phyloP scores from a whole-genome alignment of 2,797 vertebrate genomes.

The Crax fasciolata region DNA sequence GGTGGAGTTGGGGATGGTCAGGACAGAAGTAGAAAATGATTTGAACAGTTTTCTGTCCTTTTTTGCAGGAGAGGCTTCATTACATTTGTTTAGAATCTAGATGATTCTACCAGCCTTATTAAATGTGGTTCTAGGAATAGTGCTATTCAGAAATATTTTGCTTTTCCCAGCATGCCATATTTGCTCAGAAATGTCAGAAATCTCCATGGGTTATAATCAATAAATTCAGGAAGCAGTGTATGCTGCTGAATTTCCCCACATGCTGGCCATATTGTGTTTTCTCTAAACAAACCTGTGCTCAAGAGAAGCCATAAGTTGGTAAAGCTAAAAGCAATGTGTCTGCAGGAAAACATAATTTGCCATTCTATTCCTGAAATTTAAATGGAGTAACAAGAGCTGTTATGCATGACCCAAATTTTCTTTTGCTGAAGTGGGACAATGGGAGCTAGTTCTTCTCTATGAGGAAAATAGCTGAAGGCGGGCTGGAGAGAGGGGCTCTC shows the following conservation, averaged over 20 bases:
- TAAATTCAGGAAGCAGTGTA: neutral
- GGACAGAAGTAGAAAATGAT: neutral
- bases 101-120: neutral
- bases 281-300: constrained; percentile 49
- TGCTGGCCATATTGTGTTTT: constrained; percentile 52
- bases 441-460: neutral
- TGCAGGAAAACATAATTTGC: neutral
- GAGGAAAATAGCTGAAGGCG: neutral
- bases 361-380: neutral
- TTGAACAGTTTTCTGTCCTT: neutral
- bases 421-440: neutral
- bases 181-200: constrained; percentile 16
- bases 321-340: neutral
- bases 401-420: constrained; percentile 4
- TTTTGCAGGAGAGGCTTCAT: neutral
- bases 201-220: neutral
- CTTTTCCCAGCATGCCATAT: neutral
- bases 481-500: neutral
- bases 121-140: neutral
- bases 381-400: neutral
- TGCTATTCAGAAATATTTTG: neutral
- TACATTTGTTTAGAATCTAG: neutral
- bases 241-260: neutral
- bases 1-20: too few relatives aligned
- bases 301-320: constrained; percentile 2